Conservation (phyloP, 2,888 invertebrate species). For the Dasypogon diadema region DNA sequence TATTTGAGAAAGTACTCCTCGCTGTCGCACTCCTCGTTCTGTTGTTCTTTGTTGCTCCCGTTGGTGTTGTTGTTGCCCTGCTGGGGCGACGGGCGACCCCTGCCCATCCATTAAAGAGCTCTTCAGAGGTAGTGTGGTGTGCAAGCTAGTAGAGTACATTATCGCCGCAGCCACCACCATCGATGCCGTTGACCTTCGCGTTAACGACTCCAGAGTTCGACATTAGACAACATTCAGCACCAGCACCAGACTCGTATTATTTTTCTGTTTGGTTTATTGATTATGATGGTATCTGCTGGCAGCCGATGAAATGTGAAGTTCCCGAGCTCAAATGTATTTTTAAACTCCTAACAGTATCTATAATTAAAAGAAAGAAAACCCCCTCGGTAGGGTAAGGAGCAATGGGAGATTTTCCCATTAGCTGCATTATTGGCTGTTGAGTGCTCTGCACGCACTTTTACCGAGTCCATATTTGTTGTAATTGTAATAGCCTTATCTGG, state of each 20-base stretch:
- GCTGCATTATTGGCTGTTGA: neutral
- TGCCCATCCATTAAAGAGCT: neutral
- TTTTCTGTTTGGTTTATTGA: conserved; percentile 56
- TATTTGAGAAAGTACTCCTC: conserved; percentile 51
- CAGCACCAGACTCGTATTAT: conserved; percentile 50
- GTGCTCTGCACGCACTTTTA: neutral
- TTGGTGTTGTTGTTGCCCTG: neutral
- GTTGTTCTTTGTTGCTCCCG: conserved; percentile 33
- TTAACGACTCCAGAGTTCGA: conserved; percentile 45
- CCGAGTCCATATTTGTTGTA: neutral
- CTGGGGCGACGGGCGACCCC: neutral
- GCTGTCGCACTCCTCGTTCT: conserved; percentile 14
- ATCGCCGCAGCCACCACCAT: conserved; percentile 13
- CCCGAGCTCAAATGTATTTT: conserved; percentile 23
- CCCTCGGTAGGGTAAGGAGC: neutral
- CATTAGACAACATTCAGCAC: conserved; percentile 38
- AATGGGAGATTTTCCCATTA: neutral
- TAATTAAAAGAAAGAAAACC: neutral
- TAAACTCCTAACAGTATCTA: conserved; percentile 19
- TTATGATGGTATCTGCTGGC: conserved; percentile 54
- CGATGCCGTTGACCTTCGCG: conserved; percentile 47
- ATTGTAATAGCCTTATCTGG: neutral
- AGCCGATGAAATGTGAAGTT: conserved; percentile 30
- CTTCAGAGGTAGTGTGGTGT: neutral
- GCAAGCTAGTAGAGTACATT: conserved; percentile 16